Evolutionary conservation across 2,797 vertebrate genomes (phyloP).

Genomic region (Enteromius unitaeniatus): DNA sequence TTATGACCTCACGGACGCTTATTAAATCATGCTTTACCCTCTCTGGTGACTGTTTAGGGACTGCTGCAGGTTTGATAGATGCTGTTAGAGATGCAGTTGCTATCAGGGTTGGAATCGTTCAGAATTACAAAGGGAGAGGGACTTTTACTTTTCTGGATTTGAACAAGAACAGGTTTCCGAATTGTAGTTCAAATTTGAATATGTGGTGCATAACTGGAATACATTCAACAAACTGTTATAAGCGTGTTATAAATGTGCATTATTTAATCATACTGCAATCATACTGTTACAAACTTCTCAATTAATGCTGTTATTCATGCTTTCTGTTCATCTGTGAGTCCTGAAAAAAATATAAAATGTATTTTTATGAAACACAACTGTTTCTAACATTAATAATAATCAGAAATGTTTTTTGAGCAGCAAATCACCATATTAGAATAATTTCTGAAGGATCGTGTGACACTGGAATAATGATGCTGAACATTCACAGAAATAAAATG

Average conservation of each 20-base stretch:
- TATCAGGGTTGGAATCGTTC: background rate
- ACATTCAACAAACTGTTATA: background rate
- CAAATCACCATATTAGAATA: background rate
- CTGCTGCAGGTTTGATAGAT: slow-evolving; percentile 12
- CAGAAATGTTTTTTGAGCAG: background rate
- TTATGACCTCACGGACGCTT: slow-evolving; percentile 21
- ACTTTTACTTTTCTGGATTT: background rate
- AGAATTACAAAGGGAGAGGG: background rate
- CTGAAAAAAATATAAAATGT: background rate
- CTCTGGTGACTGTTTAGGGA: background rate
- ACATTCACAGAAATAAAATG: background rate
- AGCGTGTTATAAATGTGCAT: too few species aligned
- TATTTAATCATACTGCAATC: too few species aligned
- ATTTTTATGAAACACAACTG: background rate
- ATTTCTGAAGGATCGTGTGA: slow-evolving; percentile 4
- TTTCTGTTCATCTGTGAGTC: background rate
- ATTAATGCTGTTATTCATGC: too few species aligned
- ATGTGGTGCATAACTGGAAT: background rate
- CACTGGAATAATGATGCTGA: background rate
- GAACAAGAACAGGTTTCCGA: background rate
- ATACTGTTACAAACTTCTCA: background rate
- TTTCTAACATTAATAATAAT: too few species aligned
- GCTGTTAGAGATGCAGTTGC: background rate
- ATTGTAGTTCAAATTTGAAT: background rate
- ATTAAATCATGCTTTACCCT: slow-evolving; percentile 45